These are phyloP conservation scores for Heliconius hewitsoni DNA, from an alignment of 1,140 invertebrate species.

Conservation along the genomic window DNA sequence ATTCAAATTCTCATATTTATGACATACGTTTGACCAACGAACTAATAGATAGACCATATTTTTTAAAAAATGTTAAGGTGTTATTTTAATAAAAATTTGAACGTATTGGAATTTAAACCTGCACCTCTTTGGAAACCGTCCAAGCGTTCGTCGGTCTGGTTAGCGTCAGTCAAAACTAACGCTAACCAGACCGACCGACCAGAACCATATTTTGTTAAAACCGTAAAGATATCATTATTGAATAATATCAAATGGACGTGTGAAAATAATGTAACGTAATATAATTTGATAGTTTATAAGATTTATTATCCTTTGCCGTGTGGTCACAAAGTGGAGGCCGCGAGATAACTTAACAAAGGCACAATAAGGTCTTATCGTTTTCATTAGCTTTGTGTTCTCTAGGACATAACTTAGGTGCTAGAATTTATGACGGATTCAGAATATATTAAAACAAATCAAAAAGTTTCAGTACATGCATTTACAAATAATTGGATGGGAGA, in stretches of 20 bases:
- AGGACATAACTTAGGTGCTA: constrained; percentile 16
- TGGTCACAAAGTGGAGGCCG: constrained; percentile 13
- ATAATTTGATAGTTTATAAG: constrained; percentile 17
- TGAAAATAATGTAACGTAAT: constrained; percentile 6
- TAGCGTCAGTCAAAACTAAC: too few relatives aligned
- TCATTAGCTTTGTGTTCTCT: constrained; percentile 20
- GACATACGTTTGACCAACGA: not conserved
- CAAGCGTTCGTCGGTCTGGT: too few relatives aligned
- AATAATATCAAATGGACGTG: not conserved
- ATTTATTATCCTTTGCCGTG: constrained; percentile 24
- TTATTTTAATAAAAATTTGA: too few relatives aligned
- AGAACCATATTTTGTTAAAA: not conserved
- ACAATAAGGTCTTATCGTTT: constrained; percentile 25
- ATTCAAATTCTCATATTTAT: too few relatives aligned
- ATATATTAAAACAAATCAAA: not conserved
- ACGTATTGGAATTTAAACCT: too few relatives aligned
- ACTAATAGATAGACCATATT: not conserved
- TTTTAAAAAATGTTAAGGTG: too few relatives aligned
- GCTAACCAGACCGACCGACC: too few relatives aligned
- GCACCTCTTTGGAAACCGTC: too few relatives aligned
- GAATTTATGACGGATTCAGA: not conserved
- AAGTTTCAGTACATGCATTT: too few relatives aligned
- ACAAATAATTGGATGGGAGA: too few relatives aligned
- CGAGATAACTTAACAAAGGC: constrained; percentile 8
- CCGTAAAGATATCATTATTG: constrained; percentile 2